Conservation (phyloP, 1,140 invertebrate species). For the Thaumatotibia leucotreta region DNA sequence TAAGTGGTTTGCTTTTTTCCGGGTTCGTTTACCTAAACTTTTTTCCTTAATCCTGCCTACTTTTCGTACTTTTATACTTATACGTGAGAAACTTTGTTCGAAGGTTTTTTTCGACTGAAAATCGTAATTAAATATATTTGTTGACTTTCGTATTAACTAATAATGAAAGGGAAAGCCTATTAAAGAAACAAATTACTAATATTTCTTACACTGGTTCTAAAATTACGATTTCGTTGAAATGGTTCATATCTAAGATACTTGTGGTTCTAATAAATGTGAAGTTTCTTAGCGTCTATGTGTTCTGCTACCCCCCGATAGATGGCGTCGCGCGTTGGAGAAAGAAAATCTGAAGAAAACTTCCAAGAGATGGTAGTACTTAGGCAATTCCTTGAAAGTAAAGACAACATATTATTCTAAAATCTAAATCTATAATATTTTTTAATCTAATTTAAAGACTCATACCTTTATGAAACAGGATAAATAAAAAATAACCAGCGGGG, state of each 20-base stretch:
- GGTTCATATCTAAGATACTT: slow-evolving; percentile 19
- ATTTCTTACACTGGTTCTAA: too few relatives aligned
- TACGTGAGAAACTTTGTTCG: background rate
- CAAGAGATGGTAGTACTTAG: slow-evolving; percentile 1
- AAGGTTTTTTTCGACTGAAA: background rate
- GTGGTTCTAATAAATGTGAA: background rate
- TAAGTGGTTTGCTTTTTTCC: slow-evolving; percentile 29
- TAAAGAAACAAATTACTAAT: too few relatives aligned
- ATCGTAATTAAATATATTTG: background rate
- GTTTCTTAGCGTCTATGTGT: background rate
- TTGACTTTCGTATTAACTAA: background rate
- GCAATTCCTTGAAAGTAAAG: background rate
- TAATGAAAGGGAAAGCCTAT: too few relatives aligned
- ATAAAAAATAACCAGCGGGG: too few relatives aligned
- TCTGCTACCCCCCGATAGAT: slow-evolving; percentile 65
- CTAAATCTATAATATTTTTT: background rate
- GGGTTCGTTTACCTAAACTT: slow-evolving; percentile 57
- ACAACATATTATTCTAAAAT: background rate
- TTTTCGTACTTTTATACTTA: slow-evolving; percentile 19
- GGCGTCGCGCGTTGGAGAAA: slow-evolving; percentile 29
- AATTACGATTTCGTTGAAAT: background rate
- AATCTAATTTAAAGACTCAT: background rate
- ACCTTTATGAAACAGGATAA: too few relatives aligned
- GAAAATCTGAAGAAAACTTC: background rate
- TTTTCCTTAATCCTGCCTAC: slow-evolving; percentile 21